Conservation (phyloP, 1,140 invertebrate genomes). For the Cydia strobilella region DNA sequence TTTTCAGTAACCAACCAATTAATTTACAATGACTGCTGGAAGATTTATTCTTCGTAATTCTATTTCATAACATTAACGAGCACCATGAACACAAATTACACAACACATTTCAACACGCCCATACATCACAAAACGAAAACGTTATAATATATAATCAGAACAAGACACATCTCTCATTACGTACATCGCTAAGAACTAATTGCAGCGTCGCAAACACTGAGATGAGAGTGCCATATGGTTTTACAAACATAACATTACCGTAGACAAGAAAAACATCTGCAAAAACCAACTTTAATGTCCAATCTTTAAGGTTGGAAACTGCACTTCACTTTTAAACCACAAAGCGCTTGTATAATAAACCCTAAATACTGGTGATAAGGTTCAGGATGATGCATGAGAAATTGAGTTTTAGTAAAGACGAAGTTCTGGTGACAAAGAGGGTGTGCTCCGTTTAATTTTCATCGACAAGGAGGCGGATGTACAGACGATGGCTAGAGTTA, state of each 20-base stretch:
- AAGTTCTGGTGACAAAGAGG: slow-evolving; percentile 36
- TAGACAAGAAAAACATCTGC: not conserved
- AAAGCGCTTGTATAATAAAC: not conserved
- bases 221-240: slow-evolving; percentile 35
- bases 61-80: not conserved
- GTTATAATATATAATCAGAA: slow-evolving; percentile 24
- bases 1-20: too few species aligned
- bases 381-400: not conserved
- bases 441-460: slow-evolving; percentile 39
- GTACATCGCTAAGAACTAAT: slow-evolving; percentile 35
- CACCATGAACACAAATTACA: not conserved
- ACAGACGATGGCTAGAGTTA: slow-evolving; percentile 1
- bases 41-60: not conserved
- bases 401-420: not conserved
- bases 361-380: not conserved
- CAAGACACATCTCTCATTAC: slow-evolving; percentile 27
- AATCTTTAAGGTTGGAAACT: slow-evolving; percentile 15
- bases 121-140: slow-evolving; percentile 18
- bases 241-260: not conserved
- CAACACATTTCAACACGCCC: slow-evolving; percentile 7
- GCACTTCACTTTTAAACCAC: not conserved
- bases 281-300: not conserved
- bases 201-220: slow-evolving; percentile 35
- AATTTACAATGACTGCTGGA: not conserved
- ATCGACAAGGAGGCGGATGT: slow-evolving; percentile 36